Evolutionary conservation across 2,113 vertebrate species (phyloP).

Genomic region (Tiliqua scincoides): DNA sequence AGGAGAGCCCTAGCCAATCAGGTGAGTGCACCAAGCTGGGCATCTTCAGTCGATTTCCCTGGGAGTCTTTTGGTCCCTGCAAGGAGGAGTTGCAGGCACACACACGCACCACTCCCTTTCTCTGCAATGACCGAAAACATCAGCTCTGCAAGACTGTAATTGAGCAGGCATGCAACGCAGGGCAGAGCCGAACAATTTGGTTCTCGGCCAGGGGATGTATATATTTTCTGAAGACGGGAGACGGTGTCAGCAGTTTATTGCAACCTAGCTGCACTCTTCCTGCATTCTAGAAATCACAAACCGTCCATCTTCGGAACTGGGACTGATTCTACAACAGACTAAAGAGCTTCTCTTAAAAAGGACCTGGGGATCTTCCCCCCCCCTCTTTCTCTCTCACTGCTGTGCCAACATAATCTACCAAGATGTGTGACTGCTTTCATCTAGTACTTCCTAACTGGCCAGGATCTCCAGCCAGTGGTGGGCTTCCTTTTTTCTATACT

Average conservation of each 20-base stretch:
- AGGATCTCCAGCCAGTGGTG: conserved; percentile 93
- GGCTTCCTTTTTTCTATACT: conserved; percentile 78
- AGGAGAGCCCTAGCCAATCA: conserved; percentile 64
- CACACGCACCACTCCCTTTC: conserved; percentile 55
- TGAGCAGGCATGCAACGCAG: conserved; percentile 70
- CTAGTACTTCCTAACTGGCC: conserved; percentile 97
- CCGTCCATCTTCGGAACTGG: conserved; percentile 59
- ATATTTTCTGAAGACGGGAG: conserved; percentile 73
- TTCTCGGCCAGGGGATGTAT: conserved; percentile 78
- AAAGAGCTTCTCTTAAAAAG: conserved; percentile 47
- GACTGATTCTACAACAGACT: conserved; percentile 57
- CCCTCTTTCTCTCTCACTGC: conserved; percentile 49
- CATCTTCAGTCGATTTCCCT: conserved; percentile 61
- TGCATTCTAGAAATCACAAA: conserved; percentile 63
- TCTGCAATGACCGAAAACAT: conserved; percentile 76
- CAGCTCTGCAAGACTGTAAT: conserved; percentile 74
- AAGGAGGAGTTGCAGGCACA: conserved; percentile 25
- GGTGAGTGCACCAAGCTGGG: conserved; percentile 43
- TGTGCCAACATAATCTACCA: conserved; percentile 69
- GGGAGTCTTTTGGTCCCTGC: conserved; percentile 49
- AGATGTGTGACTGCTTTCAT: conserved; percentile 99
- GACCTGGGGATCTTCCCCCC: conserved; percentile 54
- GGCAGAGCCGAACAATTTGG: conserved; percentile 78
- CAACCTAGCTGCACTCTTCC: conserved; percentile 75
- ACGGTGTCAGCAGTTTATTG: conserved; percentile 76